Evolutionary conservation across 2,888 invertebrate genomes (phyloP), one percentile per base, ranked within the genome.

Genomic region (Oithona nana): DNA sequence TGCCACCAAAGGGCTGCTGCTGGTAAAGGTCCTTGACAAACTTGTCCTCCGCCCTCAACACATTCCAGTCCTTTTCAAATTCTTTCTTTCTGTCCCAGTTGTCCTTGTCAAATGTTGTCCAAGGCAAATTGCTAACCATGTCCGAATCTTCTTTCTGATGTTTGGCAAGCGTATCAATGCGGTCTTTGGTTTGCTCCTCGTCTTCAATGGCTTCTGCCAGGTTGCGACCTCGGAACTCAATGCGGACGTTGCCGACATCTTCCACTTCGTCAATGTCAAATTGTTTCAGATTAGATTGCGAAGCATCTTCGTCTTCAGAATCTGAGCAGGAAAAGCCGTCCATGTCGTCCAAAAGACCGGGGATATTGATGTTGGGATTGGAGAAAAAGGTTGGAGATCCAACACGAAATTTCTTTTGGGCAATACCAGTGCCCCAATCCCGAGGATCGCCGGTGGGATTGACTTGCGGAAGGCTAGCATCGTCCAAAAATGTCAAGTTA

Each of bases 191-290:
- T 28, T 51, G 22, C 4, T n/a, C 39, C 28, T 28, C 49, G 30
- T 57, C 54, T 26, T 64, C 63, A 65, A 63, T 63, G 57, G 61
- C 28, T 63, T 65, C 59, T 1, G 60, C 64, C 48, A 65, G 64
- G 61, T 63, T 66, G 51, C 24, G 85, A 0, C 85, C 83, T 68
- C 83, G 86, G 70, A 87, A 88, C 66, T 86, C 83, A 66, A 88
- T 88, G 22, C 83, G 78, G 13, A 87, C 77, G 49, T 78, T 80
- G 71, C 68, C 65, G 64, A 70, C 69, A 16, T 67, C 66, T 1
- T 28, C 31, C 20, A 61, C 51, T 3, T 39, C 55, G 8, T 49
- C 61, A 28, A 62, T 57, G 51, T 65, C 66, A 16, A 39, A 11
- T 6, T 11, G 8, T 11, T 39, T 6, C 16, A 6, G 6, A 11